These are phyloP conservation scores for Brachypodius melanocephalos DNA, from an alignment of 2,113 vertebrate genomes.

Conservation along the genomic window DNA sequence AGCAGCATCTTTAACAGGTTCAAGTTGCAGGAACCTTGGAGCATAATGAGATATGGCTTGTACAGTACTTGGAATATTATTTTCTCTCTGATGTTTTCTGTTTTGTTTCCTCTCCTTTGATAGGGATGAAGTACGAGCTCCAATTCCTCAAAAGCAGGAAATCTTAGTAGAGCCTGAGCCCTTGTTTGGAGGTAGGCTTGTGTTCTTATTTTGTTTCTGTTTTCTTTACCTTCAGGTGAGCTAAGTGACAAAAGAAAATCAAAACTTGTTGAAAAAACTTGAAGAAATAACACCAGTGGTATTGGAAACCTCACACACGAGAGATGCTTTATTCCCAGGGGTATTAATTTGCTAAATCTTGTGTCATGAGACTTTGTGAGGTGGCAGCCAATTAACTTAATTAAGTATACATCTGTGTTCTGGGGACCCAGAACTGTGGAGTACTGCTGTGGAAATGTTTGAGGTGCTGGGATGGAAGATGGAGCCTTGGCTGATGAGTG, in stretches of 20 bases:
- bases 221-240: background rate
- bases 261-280: background rate
- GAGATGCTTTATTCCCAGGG: background rate
- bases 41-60: background rate
- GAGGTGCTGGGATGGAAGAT: background rate
- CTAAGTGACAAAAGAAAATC: background rate
- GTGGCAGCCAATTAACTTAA: background rate
- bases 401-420: background rate
- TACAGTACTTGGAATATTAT: background rate
- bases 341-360: background rate
- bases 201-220: background rate
- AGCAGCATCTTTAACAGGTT: background rate
- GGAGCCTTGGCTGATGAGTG: background rate
- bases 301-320: fast-evolving
- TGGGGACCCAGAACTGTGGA: background rate
- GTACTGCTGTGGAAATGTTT: background rate
- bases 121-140: constrained; percentile 95
- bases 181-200: constrained; percentile 90
- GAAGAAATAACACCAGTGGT: background rate
- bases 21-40: background rate
- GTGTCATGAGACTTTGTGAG: background rate
- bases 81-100: background rate
- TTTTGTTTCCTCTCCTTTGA: background rate
- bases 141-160: constrained; percentile 98
- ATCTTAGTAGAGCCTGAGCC: constrained; percentile 97